Evolutionary conservation across 2,888 invertebrate genomes (phyloP), one percentile per base, ranked within the genome.

Genomic region (Theretra japonica): DNA sequence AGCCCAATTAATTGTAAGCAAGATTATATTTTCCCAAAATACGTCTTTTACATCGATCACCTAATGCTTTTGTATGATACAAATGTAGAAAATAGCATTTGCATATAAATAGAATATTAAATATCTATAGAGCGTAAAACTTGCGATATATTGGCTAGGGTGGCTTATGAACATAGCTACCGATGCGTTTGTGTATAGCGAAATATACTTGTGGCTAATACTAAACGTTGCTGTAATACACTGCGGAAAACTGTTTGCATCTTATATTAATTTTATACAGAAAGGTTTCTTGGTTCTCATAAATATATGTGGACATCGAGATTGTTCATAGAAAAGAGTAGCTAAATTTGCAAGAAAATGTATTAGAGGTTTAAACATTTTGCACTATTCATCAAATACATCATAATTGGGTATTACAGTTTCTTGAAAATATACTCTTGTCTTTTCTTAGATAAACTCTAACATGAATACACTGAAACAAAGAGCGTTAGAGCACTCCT

Each of bases 71-170:
- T 81, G 82, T 70, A 82, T 79, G 83, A 84, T 89, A 90, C 86
- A 89, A 88, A 88, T 85, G 86, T 88, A 89, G 85, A 89, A 89
- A 88, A 87, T 79, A 85, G 84, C 81, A 76, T 79, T 82, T 81
- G 80, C 75, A 78, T 78, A 75, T 77, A n/a, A n/a, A n/a, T 74
- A 74, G 3, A 53, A 53, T 50, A 19, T 30, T 33, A n/a, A 62
- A 33, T 4, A 62, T 60, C 30, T 33, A 21, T 41, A 23, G 65
- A 48, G 41, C 41, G 65, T 41, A 65, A 65, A 41, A 23, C 48
- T 23, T 48, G 41, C 41, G 41, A n/a, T 60, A 60, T 33, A 48
- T 6, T 33, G 48, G 65, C 65, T 48, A 62, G 62, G 21, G 11
- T 62, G 21, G 62, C 21, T 62, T 58, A 58, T 65, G 33, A 33